Conservation (phyloP, 2,888 invertebrate genomes). For the Dryobota labecula region DNA sequence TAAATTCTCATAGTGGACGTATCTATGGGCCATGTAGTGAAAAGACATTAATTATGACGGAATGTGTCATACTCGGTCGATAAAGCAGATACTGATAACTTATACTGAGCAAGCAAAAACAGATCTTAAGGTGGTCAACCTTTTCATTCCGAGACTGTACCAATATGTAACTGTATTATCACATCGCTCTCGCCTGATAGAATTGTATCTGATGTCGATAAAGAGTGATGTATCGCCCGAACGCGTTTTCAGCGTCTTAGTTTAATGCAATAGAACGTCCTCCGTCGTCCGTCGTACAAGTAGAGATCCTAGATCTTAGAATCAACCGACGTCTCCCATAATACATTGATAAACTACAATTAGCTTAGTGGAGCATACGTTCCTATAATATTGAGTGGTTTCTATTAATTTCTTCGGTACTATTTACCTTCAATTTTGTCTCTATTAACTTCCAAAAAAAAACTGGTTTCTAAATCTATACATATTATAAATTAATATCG, state of each 20-base stretch:
- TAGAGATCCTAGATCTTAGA: conserved; percentile 11
- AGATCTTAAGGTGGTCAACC: too few species aligned
- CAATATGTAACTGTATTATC: neutral
- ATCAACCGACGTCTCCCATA: neutral
- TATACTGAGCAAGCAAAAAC: too few species aligned
- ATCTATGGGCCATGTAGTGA: too few species aligned
- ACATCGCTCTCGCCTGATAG: neutral
- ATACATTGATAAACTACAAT: neutral
- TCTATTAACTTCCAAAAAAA: neutral
- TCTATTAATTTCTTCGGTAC: neutral
- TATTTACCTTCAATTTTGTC: neutral
- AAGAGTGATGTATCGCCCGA: conserved; percentile 27
- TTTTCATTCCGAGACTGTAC: too few species aligned
- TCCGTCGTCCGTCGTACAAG: neutral
- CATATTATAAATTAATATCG: neutral
- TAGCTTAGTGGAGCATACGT: neutral
- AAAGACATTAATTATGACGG: too few species aligned
- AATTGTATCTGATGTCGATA: conserved; percentile 30
- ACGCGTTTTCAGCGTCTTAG: conserved; percentile 13
- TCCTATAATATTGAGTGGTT: neutral
- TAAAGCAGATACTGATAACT: too few species aligned
- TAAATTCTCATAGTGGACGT: too few species aligned
- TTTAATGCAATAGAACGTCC: conserved; percentile 14
- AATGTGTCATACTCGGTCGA: too few species aligned
- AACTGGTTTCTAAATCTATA: neutral